Evolutionary conservation across 1,140 invertebrate genomes (phyloP).

Genomic region (Battus philenor): DNA sequence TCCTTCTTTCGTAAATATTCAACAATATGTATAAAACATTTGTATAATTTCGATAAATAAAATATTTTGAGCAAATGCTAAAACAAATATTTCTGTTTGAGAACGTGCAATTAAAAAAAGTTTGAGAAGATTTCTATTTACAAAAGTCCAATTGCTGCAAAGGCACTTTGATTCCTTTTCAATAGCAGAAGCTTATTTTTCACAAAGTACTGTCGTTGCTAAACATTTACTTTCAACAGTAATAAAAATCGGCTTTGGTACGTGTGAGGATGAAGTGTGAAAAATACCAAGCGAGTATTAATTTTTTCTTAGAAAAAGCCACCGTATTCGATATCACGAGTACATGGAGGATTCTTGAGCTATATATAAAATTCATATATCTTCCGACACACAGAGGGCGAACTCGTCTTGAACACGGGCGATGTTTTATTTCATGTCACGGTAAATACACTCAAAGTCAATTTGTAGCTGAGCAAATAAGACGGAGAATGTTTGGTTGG

Average conservation of each 20-base stretch:
- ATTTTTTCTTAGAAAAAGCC: constrained; percentile 13
- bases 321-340: constrained; percentile 13
- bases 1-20: too few species aligned
- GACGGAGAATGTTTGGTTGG: constrained; percentile 27
- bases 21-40: too few species aligned
- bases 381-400: constrained; percentile 29
- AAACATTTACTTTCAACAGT: constrained; percentile 43
- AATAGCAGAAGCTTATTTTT: background rate
- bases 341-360: constrained; percentile 20
- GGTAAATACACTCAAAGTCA: constrained; percentile 40
- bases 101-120: too few species aligned
- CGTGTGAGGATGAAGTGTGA: constrained; percentile 32
- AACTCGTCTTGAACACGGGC: constrained; percentile 37
- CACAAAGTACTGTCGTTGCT: constrained; percentile 19
- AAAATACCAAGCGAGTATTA: constrained; percentile 25
- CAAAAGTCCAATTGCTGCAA: too few species aligned
- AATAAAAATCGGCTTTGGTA: constrained; percentile 55
- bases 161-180: too few species aligned
- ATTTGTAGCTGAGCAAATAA: constrained; percentile 36
- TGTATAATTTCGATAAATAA: too few species aligned
- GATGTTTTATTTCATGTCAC: constrained; percentile 42
- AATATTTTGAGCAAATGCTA: too few species aligned
- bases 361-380: constrained; percentile 26
- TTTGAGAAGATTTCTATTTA: too few species aligned
- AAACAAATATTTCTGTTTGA: too few species aligned